Evolutionary conservation across 2,888 invertebrate genomes (phyloP), one percentile per base, ranked within the genome.

Genomic region (Thymelicus sylvestris): DNA sequence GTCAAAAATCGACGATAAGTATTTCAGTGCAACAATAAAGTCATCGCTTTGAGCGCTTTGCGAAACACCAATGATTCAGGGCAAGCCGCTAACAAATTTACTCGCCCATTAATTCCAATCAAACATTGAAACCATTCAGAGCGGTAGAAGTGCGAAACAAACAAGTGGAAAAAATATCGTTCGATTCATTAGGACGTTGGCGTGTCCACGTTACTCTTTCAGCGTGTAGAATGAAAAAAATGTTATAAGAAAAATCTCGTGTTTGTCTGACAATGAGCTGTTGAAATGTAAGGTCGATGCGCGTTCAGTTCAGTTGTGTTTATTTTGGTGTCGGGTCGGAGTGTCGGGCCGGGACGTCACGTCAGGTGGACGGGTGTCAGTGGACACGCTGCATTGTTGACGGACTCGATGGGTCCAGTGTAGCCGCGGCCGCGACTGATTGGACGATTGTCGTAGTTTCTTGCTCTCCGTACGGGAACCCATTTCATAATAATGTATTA

Each of bases 201-300:
- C 81, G n/a, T 80, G 79, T 90, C 91, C 85, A 86, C 66, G 79
- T 41, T 63, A 74, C 52, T 67, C 79, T 77, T 72, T 68, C 77
- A 69, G 15, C 62, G 57, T 72, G 72, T 72, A 76, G 75, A 77
- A 75, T 78, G 67, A 74, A 55, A 55, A 65, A 65, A 52, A 68
- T 55, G n/a, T 7, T 55, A 68, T 62, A 50, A 62, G 44, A 55
- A 86, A 86, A 86, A 84, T 79, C 75, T 75, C 78, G 75, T 77
- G 80, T 85, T 83, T 81, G 80, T 76, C 81, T 84, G 86, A 88
- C 88, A 89, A 87, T 86, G 86, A 87, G 85, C 83, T 83, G 90
- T 83, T 86, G 90, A 90, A 87, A 88, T 78, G 86, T 81, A 81
- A 87, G 85, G 84, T 81, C 79, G 81, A 74, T 79, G 79, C 78